These are phyloP conservation scores for Brachionus paranguensis DNA, from an alignment of 1,140 invertebrate genomes.

Conservation along the genomic window DNA sequence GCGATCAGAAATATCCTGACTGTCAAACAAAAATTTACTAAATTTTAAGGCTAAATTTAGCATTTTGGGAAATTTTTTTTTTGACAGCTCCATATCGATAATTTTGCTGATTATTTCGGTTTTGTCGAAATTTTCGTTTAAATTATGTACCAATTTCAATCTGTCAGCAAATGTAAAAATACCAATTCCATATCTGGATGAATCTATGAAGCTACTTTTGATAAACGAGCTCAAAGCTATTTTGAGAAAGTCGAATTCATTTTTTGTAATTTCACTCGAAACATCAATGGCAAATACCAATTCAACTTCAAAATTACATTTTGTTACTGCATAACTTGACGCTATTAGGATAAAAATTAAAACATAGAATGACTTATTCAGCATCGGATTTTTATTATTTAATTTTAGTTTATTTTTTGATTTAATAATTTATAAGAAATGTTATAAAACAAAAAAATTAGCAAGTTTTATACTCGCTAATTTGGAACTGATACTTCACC, in stretches of 20 bases:
- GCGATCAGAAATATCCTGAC: neutral
- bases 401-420: neutral
- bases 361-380: neutral
- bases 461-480: neutral
- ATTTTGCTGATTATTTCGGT: neutral
- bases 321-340: neutral
- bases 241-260: neutral
- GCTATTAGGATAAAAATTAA: neutral
- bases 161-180: neutral
- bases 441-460: neutral
- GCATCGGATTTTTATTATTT: neutral
- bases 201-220: neutral
- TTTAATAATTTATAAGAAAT: neutral
- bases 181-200: neutral
- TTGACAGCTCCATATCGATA: neutral
- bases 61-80: neutral
- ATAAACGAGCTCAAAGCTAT: neutral
- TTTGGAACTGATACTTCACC: neutral
- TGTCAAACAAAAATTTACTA: neutral
- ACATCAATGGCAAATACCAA: neutral
- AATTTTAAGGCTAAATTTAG: neutral
- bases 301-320: neutral
- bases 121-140: neutral
- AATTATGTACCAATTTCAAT: neutral
- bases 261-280: neutral